Base-by-base conservation (phyloP, 2,113 vertebrate genomes). In the Coturnix japonica region DNA sequence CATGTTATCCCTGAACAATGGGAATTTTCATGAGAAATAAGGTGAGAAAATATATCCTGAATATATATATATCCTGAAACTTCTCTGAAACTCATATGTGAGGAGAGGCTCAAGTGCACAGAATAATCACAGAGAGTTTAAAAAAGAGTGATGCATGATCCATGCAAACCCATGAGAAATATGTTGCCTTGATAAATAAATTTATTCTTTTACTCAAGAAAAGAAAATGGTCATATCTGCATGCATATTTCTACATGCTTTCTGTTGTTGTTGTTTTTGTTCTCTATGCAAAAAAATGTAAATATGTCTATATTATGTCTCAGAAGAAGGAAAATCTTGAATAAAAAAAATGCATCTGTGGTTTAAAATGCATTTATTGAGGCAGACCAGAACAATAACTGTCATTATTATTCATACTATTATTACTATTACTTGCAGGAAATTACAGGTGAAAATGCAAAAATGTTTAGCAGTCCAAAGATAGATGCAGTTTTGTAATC, bases 391-490 rank as follows among this genome's bases (percentile, higher is more conserved):
- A 73, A 11, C 25, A 47, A 75, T 23, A 7, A 53, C 9, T 56
- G 28, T 31, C 33, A 70, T 66, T 44, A 31, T 43, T 11, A 20
- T 26, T 19, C 57, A 73, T 10, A 7, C 61, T 28, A 9, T 18
- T 5, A 67, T 14, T 6, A 53, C n/a, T 39, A 64, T 74, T 21
- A 43, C 56, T 53, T n/a, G 46, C 13, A 56, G 63, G 13, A 44
- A 17, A 19, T 80, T 83, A 57, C 10, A 65, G 23, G 67, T 7
- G 54, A 59, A 81, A 86, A 57, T 5, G 11, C 4, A 95, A 94
- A 91, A 89, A 84, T 54, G 21, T 74, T 96, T 89, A 93, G 20
- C 30, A 90, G 91, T 94, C 49, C 60, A 89, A 93, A 94, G 35
- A n/a, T 93, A 94, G 43, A 46, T 11, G 35, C 11, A 84, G 33